Evolutionary conservation across 2,888 invertebrate species (phyloP).

Genomic region (Platynereis dumerilii): DNA sequence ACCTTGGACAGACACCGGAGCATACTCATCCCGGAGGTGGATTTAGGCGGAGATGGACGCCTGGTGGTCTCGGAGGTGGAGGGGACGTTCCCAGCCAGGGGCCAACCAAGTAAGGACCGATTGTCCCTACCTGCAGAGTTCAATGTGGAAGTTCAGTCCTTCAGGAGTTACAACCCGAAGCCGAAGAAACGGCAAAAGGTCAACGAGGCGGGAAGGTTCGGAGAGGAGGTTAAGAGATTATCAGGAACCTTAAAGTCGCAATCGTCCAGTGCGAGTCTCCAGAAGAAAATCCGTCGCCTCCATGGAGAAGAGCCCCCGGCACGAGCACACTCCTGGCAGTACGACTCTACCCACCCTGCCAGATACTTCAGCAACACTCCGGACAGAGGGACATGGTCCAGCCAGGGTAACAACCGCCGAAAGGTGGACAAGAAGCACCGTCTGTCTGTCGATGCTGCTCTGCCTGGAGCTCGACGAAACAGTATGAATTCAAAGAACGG

Average conservation of each 20-base stretch:
- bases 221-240: slow-evolving; percentile 2
- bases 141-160: slow-evolving; percentile 13
- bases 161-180: slow-evolving; percentile 25
- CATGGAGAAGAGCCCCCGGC: slow-evolving; percentile 7
- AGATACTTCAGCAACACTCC: not conserved
- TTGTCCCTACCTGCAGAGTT: slow-evolving; percentile 4
- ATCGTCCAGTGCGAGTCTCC: slow-evolving; percentile 12
- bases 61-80: slow-evolving; percentile 27
- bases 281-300: slow-evolving; percentile 16
- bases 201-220: slow-evolving; percentile 1
- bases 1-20: slow-evolving; percentile 30
- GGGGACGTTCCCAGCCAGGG: slow-evolving; percentile 32
- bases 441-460: not conserved
- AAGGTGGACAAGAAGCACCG: not conserved
- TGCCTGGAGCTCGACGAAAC: not conserved
- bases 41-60: slow-evolving; percentile 24
- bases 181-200: slow-evolving; percentile 1
- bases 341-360: not conserved
- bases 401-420: slow-evolving; percentile 1
- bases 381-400: slow-evolving; percentile 7
- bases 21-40: slow-evolving; percentile 32
- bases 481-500: not conserved
- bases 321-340: slow-evolving; percentile 1
- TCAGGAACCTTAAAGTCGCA: slow-evolving; percentile 12
- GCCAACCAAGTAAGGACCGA: not conserved